Evolutionary conservation across 2,888 invertebrate genomes (phyloP).

Genomic region (Watsonalla binaria): DNA sequence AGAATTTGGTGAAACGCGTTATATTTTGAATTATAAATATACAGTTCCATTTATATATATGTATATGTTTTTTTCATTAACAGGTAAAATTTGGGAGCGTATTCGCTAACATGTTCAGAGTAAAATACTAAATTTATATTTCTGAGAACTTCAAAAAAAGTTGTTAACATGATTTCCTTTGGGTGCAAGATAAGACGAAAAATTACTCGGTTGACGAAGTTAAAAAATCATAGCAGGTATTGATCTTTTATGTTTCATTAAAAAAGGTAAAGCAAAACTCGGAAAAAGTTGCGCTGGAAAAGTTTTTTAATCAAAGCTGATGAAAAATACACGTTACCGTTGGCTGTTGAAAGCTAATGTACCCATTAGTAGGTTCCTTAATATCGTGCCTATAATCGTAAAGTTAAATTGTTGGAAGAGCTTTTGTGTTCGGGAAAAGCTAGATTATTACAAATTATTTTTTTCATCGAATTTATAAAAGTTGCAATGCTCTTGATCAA

Average conservation of each 20-base stretch:
- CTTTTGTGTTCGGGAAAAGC: background rate
- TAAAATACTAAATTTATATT: no score
- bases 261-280: constrained; percentile 28
- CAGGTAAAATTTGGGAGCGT: no score
- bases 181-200: background rate
- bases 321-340: constrained; percentile 40
- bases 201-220: constrained; percentile 14
- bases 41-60: no score
- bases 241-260: constrained; percentile 37
- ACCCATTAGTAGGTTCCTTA: constrained; percentile 1
- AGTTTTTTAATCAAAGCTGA: constrained; percentile 59
- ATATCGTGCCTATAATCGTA: constrained; percentile 1
- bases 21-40: no score
- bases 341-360: background rate
- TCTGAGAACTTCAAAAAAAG: background rate
- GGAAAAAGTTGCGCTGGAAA: constrained; percentile 35
- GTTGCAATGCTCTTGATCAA: no score
- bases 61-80: no score
- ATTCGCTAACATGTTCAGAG: no score
- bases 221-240: constrained; percentile 18
- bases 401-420: background rate
- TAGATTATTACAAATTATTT: background rate
- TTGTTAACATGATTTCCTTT: background rate
- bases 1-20: no score
- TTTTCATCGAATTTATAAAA: background rate